Percentiles rank a stretch among this genome's conserved stretches.
Conservation (phyloP, 2,113 vertebrate genomes). For the Phalacrocorax pelagicus region DNA sequence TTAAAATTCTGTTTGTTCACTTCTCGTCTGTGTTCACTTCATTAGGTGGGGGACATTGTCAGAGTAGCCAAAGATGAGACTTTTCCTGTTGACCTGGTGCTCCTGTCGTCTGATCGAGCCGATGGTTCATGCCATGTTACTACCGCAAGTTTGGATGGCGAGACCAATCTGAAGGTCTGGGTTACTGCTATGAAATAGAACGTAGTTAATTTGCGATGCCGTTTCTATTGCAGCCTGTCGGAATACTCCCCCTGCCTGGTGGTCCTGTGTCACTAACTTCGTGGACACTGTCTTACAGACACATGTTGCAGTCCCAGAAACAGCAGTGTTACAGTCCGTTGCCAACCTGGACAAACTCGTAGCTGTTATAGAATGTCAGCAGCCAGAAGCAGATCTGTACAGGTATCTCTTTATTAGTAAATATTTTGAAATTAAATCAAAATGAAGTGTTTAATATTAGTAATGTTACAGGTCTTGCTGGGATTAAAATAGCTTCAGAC, state of each 20-base stretch:
- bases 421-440: neutral
- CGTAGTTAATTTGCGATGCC: neutral
- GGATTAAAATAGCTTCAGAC: neutral
- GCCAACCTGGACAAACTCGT: slow-evolving; percentile 87
- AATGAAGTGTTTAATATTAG: neutral
- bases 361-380: slow-evolving; percentile 95
- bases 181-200: neutral
- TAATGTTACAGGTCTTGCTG: neutral
- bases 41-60: slow-evolving; percentile 95
- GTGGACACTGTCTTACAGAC: slow-evolving; percentile 73
- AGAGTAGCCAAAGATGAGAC: slow-evolving; percentile 98
- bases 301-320: slow-evolving; percentile 90
- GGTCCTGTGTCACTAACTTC: neutral
- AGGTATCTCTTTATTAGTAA: slow-evolving; percentile 74
- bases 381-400: slow-evolving; percentile 95
- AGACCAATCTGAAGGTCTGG: slow-evolving; percentile 94
- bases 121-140: slow-evolving; percentile 96
- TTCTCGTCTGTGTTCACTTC: neutral
- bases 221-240: neutral
- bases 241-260: neutral
- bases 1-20: neutral
- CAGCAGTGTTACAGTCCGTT: slow-evolving; percentile 89
- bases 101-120: slow-evolving; percentile 90
- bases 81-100: slow-evolving; percentile 92
- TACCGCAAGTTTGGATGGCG: slow-evolving; percentile 94